Evolutionary conservation across 2,888 invertebrate species (phyloP).

Genomic region (Cosmorhoe ocellata): DNA sequence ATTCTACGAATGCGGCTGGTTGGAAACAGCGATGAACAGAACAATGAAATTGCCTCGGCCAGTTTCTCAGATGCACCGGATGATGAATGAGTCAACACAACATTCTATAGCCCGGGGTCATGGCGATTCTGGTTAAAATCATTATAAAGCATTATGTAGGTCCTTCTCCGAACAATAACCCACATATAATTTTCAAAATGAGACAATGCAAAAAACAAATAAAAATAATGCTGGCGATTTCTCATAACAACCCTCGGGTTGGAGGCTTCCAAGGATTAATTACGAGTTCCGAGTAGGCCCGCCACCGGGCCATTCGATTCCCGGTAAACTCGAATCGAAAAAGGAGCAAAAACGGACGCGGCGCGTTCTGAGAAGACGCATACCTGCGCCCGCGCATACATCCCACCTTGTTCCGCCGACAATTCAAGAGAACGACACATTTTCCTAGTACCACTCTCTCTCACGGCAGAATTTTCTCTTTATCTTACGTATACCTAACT

Average conservation of each 20-base stretch:
- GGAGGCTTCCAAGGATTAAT: constrained; percentile 82
- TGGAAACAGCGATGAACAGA: constrained; percentile 19
- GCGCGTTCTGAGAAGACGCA: constrained; percentile 76
- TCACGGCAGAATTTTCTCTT: constrained; percentile 45
- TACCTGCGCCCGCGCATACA: constrained; percentile 73
- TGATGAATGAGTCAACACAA: constrained; percentile 39
- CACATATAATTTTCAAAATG: constrained; percentile 64
- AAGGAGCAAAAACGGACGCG: constrained; percentile 78
- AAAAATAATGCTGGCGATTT: constrained; percentile 73
- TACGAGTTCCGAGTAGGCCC: constrained; percentile 80
- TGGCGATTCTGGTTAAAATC: constrained; percentile 53
- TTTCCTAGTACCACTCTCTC: constrained; percentile 58
- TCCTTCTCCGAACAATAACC: constrained; percentile 69
- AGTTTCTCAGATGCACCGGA: constrained; percentile 44
- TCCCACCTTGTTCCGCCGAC: constrained; percentile 62
- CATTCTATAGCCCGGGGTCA: constrained; percentile 53
- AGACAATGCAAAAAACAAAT: constrained; percentile 70
- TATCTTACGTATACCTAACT: constrained; percentile 25
- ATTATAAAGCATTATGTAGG: constrained; percentile 38
- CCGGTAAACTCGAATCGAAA: constrained; percentile 80
- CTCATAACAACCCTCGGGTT: constrained; percentile 77
- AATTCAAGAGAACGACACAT: constrained; percentile 61
- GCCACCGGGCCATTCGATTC: constrained; percentile 80
- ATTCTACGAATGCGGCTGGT: constrained; percentile 6
- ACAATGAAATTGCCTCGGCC: constrained; percentile 28